Evolutionary conservation across 2,113 vertebrate species (phyloP).

Genomic region (Petrocephalus zakoni): DNA sequence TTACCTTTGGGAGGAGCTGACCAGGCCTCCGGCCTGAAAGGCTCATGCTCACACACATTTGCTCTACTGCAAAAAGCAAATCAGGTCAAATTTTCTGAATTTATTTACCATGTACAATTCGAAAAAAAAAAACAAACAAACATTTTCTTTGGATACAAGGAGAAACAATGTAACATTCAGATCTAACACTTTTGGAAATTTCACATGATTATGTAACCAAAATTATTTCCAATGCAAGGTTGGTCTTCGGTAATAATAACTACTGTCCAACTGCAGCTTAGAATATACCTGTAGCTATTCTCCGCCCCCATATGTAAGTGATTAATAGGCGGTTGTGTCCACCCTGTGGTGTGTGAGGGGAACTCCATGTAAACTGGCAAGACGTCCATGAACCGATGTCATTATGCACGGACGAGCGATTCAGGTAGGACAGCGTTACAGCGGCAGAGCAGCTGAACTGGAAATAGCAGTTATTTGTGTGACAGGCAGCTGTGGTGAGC

Average conservation of each 20-base stretch:
- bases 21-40: neutral
- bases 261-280: neutral
- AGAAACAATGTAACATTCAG: conserved; percentile 1
- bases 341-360: neutral
- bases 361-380: neutral
- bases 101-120: conserved; percentile 15
- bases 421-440: conserved; percentile 1
- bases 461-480: neutral
- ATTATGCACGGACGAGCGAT: neutral
- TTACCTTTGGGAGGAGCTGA: neutral
- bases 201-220: conserved; percentile 7
- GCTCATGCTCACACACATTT: neutral
- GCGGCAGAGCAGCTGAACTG: neutral
- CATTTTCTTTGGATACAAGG: conserved; percentile 20
- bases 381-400: neutral
- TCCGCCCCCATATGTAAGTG: neutral
- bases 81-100: conserved; percentile 5
- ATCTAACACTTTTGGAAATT: neutral
- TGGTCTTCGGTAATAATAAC: neutral
- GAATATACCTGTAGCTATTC: neutral
- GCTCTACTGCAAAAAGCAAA: neutral
- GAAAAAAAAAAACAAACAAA: neutral
- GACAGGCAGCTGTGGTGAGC: conserved; percentile 1
- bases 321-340: neutral
- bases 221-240: neutral